phyloP scores from a whole-genome alignment of 2,888 invertebrate species.

The Pyrrhosoma nymphula region DNA sequence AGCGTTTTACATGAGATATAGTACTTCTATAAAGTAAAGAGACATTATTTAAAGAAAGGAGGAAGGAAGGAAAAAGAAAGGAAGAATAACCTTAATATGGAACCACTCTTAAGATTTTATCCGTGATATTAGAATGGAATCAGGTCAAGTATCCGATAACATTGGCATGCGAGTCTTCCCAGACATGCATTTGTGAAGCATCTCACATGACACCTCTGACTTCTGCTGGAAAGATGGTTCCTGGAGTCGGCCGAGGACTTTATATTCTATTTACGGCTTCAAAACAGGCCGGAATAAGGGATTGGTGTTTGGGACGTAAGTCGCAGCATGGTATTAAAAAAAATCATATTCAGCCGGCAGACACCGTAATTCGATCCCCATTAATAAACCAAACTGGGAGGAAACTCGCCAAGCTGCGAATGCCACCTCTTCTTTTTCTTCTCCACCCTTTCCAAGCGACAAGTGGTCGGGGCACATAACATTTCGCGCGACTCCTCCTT shows the following conservation, averaged over 20 bases:
- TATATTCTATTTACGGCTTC: not conserved
- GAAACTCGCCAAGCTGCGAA: not conserved
- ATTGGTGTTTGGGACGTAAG: not conserved
- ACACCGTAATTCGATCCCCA: conserved; percentile 9
- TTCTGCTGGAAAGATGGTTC: no score
- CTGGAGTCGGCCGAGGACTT: not conserved
- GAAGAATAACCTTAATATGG: no score
- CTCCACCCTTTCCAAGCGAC: not conserved
- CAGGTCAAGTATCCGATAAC: no score
- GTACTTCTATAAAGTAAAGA: no score
- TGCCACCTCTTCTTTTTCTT: not conserved
- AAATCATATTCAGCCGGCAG: conserved; percentile 6
- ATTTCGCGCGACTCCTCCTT: conserved; percentile 13
- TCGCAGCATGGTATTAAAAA: not conserved
- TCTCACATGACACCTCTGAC: no score
- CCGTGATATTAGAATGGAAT: no score
- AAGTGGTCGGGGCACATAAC: conserved; percentile 13
- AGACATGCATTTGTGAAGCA: no score
- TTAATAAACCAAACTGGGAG: not conserved
- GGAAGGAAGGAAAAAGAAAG: no score
- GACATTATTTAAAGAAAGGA: no score
- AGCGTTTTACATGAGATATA: no score
- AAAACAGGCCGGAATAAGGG: not conserved
- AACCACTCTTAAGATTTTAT: no score
- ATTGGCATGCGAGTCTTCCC: no score